Percentiles rank a stretch among this genome's conserved stretches.
Conservation (phyloP, 2,888 invertebrate species). For the Leucophora obtusa region DNA sequence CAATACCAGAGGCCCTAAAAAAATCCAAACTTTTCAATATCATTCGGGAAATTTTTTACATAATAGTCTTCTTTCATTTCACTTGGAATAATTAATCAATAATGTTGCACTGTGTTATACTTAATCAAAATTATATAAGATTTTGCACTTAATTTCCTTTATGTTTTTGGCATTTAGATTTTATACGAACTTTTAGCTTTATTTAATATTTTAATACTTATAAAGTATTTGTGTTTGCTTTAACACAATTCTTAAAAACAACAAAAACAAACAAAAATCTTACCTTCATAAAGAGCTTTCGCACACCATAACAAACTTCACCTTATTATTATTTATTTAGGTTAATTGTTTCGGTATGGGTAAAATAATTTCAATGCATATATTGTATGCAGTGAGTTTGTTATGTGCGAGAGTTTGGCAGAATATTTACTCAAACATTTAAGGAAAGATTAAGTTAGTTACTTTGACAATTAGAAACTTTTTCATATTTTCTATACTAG, state of each 20-base stretch:
- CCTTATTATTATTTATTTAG: conserved; percentile 16
- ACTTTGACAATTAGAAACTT: conserved; percentile 31
- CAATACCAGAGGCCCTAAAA: too few relatives aligned
- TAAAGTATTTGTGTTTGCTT: background rate
- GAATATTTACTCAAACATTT: conserved; percentile 13
- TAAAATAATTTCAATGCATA: background rate
- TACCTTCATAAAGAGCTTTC: background rate
- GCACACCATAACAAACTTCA: conserved; percentile 1
- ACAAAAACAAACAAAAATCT: background rate
- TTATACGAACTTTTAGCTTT: too few relatives aligned
- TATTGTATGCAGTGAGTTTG: background rate
- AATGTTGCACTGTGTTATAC: too few relatives aligned
- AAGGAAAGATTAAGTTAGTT: conserved; percentile 13
- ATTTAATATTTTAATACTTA: background rate
- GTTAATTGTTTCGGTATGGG: conserved; percentile 41
- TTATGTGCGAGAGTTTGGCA: background rate
- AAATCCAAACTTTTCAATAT: too few relatives aligned
- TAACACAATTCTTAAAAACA: background rate
- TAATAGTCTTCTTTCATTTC: too few relatives aligned
- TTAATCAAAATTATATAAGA: too few relatives aligned
- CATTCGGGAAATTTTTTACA: too few relatives aligned
- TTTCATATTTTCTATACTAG: background rate
- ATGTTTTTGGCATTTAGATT: too few relatives aligned
- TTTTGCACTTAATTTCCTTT: too few relatives aligned
- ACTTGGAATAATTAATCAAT: too few relatives aligned